phyloP scores from a whole-genome alignment of 2,113 vertebrate genomes.

The Meleagris gallopavo region DNA sequence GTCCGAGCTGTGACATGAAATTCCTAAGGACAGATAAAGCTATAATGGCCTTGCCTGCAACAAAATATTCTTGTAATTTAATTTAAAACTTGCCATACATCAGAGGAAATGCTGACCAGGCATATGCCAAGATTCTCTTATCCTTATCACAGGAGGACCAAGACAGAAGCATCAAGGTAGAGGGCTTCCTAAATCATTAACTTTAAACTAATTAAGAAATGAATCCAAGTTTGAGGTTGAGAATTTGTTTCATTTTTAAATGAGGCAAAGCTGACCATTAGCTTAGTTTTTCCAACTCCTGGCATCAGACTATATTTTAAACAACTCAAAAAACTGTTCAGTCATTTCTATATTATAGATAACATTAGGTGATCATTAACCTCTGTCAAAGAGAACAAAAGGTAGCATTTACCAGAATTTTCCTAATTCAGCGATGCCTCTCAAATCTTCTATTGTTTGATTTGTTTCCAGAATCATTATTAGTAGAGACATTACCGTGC shows the following conservation, averaged over 20 bases:
- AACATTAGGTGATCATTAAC: not conserved
- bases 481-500: not conserved
- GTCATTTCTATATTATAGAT: not conserved
- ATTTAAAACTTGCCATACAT: not conserved
- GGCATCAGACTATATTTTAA: not conserved
- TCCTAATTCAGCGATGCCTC: not conserved
- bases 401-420: not conserved
- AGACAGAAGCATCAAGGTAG: not conserved
- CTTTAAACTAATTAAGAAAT: not conserved
- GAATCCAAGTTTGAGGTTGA: not conserved
- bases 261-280: not conserved
- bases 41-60: not conserved
- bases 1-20: not conserved
- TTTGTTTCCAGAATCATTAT: constrained; percentile 6
- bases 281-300: not conserved
- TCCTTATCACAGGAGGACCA: not conserved
- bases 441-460: not conserved
- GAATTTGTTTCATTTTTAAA: too few relatives aligned
- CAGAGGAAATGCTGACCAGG: not conserved
- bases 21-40: not conserved
- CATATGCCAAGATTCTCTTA: not conserved
- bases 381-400: not conserved
- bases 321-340: too few relatives aligned
- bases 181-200: not conserved
- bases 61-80: rapidly evolving